phyloP scores from a whole-genome alignment of 2,888 invertebrate species.

The Adineta ricciae region DNA sequence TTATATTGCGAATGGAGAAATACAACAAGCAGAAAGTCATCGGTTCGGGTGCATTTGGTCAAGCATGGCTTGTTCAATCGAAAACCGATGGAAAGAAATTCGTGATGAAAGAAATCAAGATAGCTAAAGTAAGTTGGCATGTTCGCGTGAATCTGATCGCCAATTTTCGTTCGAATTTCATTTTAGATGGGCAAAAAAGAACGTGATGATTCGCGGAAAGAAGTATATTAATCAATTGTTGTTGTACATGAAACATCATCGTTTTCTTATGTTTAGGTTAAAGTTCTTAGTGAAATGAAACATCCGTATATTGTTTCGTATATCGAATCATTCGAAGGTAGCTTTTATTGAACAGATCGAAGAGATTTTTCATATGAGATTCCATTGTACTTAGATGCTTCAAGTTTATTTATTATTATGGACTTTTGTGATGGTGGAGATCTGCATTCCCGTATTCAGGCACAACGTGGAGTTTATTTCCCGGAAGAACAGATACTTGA shows the following conservation, averaged over 20 bases:
- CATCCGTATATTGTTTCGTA: conserved; percentile 52
- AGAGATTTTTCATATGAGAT: too few species aligned
- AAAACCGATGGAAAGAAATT: conserved; percentile 42
- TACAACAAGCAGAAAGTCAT: not conserved
- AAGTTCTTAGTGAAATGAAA: conserved; percentile 49
- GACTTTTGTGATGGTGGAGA: conserved; percentile 53
- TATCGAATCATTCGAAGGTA: conserved; percentile 50
- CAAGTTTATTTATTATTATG: conserved; percentile 52
- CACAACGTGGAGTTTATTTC: conserved; percentile 48
- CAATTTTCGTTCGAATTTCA: not conserved
- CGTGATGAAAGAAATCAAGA: conserved; percentile 52
- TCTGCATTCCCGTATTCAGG: conserved; percentile 34
- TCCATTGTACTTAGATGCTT: conserved; percentile 42
- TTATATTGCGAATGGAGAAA: not conserved
- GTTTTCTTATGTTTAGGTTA: conserved; percentile 45
- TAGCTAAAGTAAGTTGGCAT: conserved; percentile 41
- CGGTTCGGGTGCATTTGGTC: not conserved
- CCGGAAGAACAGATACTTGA: conserved; percentile 50
- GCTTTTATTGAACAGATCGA: too few species aligned
- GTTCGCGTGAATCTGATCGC: not conserved
- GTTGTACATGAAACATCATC: too few species aligned
- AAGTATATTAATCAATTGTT: not conserved
- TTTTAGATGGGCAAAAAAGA: conserved; percentile 4
- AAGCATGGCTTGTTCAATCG: conserved; percentile 47
- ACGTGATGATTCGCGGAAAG: conserved; percentile 17